Conservation (phyloP, 2,113 vertebrate genomes). For the Mustela nigripes region DNA sequence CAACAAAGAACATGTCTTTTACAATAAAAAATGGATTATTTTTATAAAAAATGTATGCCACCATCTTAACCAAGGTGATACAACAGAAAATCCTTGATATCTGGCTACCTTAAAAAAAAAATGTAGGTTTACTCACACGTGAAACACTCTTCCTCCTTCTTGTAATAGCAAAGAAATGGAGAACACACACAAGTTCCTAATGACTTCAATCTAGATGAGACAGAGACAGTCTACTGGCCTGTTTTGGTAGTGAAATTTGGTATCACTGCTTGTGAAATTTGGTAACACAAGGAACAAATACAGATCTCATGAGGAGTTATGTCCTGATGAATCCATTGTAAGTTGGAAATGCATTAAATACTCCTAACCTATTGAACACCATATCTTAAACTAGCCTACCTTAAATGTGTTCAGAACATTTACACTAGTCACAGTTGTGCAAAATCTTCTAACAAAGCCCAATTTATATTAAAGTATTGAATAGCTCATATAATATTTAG, state of each 20-base stretch:
- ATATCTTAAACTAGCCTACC: not conserved
- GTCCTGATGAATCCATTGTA: not conserved
- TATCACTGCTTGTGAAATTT: not conserved
- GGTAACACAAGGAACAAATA: not conserved
- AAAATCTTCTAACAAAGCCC: not conserved
- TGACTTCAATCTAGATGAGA: not conserved
- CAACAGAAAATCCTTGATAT: not conserved
- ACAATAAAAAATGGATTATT: not conserved
- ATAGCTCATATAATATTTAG: not conserved
- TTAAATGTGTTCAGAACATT: not conserved
- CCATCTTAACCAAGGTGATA: not conserved
- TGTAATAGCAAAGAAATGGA: not conserved
- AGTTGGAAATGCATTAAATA: not conserved
- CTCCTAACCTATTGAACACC: not conserved
- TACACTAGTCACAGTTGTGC: not conserved
- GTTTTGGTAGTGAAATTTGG: too few species aligned
- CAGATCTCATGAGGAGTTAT: not conserved
- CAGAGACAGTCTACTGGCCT: fast-evolving
- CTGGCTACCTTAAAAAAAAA: not conserved
- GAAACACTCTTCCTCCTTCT: not conserved
- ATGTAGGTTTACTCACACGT: not conserved
- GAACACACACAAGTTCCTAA: not conserved
- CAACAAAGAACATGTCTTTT: not conserved
- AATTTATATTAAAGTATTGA: not conserved
- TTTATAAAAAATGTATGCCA: not conserved